Base-by-base conservation (phyloP, 2,797 vertebrate species). In the Fratercula arctica region DNA sequence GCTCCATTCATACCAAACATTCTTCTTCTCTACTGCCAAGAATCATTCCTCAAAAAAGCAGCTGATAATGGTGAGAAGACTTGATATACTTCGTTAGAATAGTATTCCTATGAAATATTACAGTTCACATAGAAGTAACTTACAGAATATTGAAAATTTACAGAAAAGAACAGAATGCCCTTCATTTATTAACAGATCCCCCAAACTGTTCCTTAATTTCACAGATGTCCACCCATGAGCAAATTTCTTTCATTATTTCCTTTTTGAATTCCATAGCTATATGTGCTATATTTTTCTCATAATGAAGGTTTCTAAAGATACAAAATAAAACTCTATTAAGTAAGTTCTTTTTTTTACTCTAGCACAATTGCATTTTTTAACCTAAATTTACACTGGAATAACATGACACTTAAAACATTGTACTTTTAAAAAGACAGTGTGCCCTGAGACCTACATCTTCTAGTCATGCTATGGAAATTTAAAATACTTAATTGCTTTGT, bases 341-440 rank as follows among this genome's bases (percentile, higher is more conserved):
- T 33, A 51, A 29, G 9, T 12, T 21, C 1, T 46, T 80, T 76
- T 24, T 89, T 31, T 16, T 33, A 50, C 35, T 48, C 33, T 25
- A 69, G 13, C 26, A 85, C 25, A 87, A 73, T 0, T 46, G 26
- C 20, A 46, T 6, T 33, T 91, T 92, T 91, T 41, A 72, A 73
- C 20, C 11, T 41, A 20, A 66, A 77, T 53, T 53, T 74, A 37
- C 9, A 87, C 23, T 15, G 13, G 6, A 77, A n/a, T 66, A 73
- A 31, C 5, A 13, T 29, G 18, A 11, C 11, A 61, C 6, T 66
- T 53, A 35, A 61, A 72, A 33, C 2, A 53, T 1, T 1, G 1
- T 13, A 43, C 41, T 63, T 91, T 60, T 59, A 35, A 74, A 37
- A n/a, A 76, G 11, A 86, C 8, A 41, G 8, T 4, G 9, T 64